Conservation (phyloP, 2,113 vertebrate genomes). For the Setophaga kirtlandii region DNA sequence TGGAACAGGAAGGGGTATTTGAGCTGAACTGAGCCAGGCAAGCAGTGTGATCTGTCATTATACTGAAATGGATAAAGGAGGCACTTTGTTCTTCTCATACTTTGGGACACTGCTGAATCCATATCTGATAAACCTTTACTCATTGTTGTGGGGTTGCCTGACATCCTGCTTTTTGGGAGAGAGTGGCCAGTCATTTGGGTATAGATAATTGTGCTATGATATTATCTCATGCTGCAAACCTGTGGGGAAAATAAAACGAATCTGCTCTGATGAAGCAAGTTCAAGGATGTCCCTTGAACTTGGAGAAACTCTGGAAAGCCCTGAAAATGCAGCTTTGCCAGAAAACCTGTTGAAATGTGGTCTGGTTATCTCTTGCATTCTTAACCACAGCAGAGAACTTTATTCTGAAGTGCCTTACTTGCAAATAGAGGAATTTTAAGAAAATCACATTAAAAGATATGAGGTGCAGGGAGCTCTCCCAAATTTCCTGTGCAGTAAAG, state of each 20-base stretch:
- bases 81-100: neutral
- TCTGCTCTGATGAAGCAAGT: neutral
- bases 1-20: neutral
- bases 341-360: neutral
- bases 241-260: neutral
- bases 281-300: neutral
- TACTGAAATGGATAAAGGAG: neutral
- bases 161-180: neutral
- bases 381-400: neutral
- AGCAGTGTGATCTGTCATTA: neutral
- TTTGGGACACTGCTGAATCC: neutral
- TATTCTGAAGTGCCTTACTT: neutral
- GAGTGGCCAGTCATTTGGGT: neutral
- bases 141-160: accelerated
- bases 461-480: neutral
- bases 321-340: neutral
- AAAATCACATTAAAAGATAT: neutral
- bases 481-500: neutral
- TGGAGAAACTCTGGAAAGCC: neutral
- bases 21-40: neutral
- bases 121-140: neutral
- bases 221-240: neutral
- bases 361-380: neutral
- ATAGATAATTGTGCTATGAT: neutral
- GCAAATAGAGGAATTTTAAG: neutral